These are phyloP conservation scores for Gymnothorax reevesii DNA, from an alignment of 2,797 vertebrate species.

Conservation along the genomic window DNA sequence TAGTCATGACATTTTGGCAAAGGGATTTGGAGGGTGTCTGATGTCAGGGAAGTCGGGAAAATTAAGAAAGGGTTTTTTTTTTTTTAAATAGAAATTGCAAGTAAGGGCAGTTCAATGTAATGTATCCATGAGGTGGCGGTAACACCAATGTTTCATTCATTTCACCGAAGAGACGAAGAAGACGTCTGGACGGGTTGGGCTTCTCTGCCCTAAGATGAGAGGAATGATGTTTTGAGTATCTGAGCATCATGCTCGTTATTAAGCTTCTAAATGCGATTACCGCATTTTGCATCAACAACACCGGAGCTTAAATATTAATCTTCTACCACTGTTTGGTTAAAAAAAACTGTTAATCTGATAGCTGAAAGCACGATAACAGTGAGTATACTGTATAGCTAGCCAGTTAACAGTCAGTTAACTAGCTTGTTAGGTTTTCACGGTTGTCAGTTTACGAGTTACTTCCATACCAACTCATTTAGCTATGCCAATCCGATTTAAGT, in stretches of 20 bases:
- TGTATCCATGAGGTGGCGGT: too few relatives aligned
- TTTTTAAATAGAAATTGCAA: too few relatives aligned
- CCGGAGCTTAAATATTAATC: background rate
- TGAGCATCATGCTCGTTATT: background rate
- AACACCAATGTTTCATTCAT: too few relatives aligned
- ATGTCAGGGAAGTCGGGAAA: too few relatives aligned
- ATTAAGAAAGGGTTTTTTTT: too few relatives aligned
- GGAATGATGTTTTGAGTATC: background rate
- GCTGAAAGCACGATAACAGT: background rate
- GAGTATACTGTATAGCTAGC: background rate
- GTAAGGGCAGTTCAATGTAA: too few relatives aligned
- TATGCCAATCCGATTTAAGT: background rate
- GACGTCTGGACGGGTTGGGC: background rate
- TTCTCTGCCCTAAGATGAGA: background rate
- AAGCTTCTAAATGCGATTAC: background rate
- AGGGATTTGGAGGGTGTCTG: too few relatives aligned
- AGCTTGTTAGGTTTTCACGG: background rate
- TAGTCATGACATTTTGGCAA: too few relatives aligned
- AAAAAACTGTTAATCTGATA: constrained; percentile 14
- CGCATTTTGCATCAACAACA: background rate
- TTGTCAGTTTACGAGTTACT: background rate
- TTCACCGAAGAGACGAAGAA: too few relatives aligned
- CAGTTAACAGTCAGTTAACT: background rate
- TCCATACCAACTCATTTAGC: background rate
- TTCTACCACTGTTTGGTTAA: background rate